Evolutionary conservation across 2,797 vertebrate species (phyloP).

Genomic region (Lutjanus campechanus): DNA sequence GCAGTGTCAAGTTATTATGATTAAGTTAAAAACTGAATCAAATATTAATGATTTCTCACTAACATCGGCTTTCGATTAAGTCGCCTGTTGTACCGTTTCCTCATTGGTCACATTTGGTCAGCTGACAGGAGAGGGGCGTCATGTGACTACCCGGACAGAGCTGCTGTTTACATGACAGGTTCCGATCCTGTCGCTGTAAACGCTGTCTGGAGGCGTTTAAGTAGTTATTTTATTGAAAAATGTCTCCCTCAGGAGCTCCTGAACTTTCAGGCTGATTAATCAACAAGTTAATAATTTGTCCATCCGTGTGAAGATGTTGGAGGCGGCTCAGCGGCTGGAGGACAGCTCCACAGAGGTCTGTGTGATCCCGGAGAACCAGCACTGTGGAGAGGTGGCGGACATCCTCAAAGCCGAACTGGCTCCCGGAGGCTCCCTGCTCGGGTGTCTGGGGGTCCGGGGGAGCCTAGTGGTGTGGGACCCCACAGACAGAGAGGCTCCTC

Average conservation of each 20-base stretch:
- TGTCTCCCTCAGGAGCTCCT: not conserved
- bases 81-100: not conserved
- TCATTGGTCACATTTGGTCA: slow-evolving; percentile 65
- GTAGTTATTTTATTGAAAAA: rapidly evolving
- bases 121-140: slow-evolving; percentile 42
- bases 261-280: rapidly evolving
- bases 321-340: slow-evolving; percentile 29
- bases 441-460: slow-evolving; percentile 60
- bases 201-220: not conserved
- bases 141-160: slow-evolving; percentile 48
- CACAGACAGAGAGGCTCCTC: slow-evolving; percentile 53
- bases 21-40: too few species aligned
- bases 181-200: not conserved
- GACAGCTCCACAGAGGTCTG: slow-evolving; percentile 71
- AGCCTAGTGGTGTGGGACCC: slow-evolving; percentile 73
- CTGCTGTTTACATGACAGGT: slow-evolving; percentile 28
- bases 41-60: not conserved
- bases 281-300: rapidly evolving
- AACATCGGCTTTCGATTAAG: slow-evolving; percentile 2
- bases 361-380: slow-evolving; percentile 70
- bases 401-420: slow-evolving; percentile 65
- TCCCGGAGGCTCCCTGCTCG: slow-evolving; percentile 71
- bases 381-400: slow-evolving; percentile 48
- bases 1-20: too few species aligned
- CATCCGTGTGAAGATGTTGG: slow-evolving; percentile 38